Conservation (phyloP, 2,113 vertebrate species). For the Paratilapia polleni region DNA sequence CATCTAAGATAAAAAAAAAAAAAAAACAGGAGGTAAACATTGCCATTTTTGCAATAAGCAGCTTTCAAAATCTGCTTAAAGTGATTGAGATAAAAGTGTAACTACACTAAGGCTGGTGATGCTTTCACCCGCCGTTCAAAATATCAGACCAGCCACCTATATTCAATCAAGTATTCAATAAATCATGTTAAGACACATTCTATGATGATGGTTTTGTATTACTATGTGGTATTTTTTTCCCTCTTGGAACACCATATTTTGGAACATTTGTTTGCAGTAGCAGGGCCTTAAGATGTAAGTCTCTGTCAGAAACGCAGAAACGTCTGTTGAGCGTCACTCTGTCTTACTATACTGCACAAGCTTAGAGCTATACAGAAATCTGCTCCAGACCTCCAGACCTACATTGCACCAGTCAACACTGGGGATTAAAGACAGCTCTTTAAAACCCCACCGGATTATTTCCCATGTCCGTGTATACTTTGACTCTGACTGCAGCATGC, state of each 20-base stretch:
- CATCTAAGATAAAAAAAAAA: background rate
- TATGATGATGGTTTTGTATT: background rate
- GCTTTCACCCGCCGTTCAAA: background rate
- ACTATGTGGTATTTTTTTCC: background rate
- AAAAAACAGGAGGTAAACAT: background rate
- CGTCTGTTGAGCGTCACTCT: slow-evolving; percentile 45
- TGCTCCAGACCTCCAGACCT: slow-evolving; percentile 41
- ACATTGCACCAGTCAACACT: slow-evolving; percentile 21
- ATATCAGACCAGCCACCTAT: background rate
- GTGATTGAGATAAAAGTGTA: background rate
- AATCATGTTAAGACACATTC: background rate
- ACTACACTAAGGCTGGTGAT: background rate
- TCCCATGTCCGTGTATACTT: slow-evolving; percentile 34
- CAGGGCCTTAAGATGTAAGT: slow-evolving; percentile 23
- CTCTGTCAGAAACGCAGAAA: slow-evolving; percentile 23
- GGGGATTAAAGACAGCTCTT: slow-evolving; percentile 58
- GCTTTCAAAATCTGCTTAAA: background rate
- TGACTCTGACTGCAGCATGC: slow-evolving; percentile 12
- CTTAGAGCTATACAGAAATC: slow-evolving; percentile 50
- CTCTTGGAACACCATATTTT: slow-evolving; percentile 5
- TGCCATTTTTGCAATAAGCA: background rate
- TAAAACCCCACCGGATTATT: slow-evolving; percentile 54
- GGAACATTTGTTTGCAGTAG: slow-evolving; percentile 6
- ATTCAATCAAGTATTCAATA: background rate
- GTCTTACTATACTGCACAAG: slow-evolving; percentile 37